Conservation (phyloP, 2,888 invertebrate species). For the Drosophila stalkeri region DNA sequence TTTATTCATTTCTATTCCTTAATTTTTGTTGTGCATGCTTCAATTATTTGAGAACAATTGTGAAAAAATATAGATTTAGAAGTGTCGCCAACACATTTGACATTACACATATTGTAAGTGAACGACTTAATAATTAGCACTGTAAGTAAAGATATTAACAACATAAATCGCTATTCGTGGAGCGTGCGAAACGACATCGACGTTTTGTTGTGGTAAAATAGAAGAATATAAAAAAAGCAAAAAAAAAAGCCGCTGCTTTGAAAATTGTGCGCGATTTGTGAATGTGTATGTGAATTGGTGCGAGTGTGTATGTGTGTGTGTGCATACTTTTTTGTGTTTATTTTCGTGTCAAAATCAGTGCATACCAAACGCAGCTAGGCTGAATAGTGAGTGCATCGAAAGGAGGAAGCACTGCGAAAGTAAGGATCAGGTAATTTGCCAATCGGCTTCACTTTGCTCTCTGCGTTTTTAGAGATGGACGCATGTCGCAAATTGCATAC, state of each 20-base stretch:
- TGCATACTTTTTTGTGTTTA: slow-evolving; percentile 29
- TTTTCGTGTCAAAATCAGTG: slow-evolving; percentile 42
- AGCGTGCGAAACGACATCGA: slow-evolving; percentile 9
- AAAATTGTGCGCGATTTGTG: slow-evolving; percentile 11
- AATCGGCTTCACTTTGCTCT: neutral
- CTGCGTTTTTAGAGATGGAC: slow-evolving; percentile 24
- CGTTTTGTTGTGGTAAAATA: slow-evolving; percentile 17
- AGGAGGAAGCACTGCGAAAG: slow-evolving; percentile 1
- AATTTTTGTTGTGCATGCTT: slow-evolving; percentile 22
- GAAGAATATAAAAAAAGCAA: neutral
- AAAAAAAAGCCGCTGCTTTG: slow-evolving; percentile 20
- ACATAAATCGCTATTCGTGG: slow-evolving; percentile 2
- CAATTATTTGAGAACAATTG: neutral
- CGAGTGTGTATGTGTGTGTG: neutral
- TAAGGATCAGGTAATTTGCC: slow-evolving; percentile 38
- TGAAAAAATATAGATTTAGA: neutral
- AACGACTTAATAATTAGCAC: slow-evolving; percentile 23
- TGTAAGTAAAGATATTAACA: slow-evolving; percentile 49
- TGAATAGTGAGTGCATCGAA: slow-evolving; percentile 21
- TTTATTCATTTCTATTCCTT: slow-evolving; percentile 17
- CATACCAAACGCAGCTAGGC: slow-evolving; percentile 7
- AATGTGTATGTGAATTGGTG: slow-evolving; percentile 4
- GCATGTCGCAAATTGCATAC: slow-evolving; percentile 5
- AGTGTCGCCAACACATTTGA: slow-evolving; percentile 10
- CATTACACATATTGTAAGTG: slow-evolving; percentile 41